Conservation (phyloP, 2,888 invertebrate genomes). For the Caenorhabditis becei region DNA sequence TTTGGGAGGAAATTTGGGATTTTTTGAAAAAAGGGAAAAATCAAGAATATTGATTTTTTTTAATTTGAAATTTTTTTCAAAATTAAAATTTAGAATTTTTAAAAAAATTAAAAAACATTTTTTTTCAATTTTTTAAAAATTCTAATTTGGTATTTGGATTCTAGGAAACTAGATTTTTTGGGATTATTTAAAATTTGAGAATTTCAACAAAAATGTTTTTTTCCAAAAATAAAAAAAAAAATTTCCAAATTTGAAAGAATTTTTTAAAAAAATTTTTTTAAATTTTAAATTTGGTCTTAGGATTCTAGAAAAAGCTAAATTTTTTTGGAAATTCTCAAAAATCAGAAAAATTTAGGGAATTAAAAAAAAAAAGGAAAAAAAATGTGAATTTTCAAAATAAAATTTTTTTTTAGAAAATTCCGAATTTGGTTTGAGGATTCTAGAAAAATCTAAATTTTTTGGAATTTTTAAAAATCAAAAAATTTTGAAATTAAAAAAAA, state of each 20-base stretch:
- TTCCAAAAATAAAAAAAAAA: constrained; percentile 7
- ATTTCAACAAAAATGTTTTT: not conserved
- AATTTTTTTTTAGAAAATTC: not conserved
- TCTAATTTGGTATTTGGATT: no score
- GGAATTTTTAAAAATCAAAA: not conserved
- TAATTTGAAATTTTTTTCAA: no score
- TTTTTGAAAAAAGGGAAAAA: no score
- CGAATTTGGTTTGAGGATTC: no score
- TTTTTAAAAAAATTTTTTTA: not conserved
- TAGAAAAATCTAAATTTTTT: not conserved
- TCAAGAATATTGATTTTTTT: no score
- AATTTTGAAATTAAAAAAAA: not conserved
- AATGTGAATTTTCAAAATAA: not conserved
- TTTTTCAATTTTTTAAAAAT: no score
- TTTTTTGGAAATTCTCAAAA: constrained; percentile 1
- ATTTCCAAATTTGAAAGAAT: not conserved
- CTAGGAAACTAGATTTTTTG: not conserved
- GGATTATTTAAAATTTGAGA: not conserved
- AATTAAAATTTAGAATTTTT: no score
- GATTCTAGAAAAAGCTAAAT: not conserved
- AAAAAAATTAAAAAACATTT: no score
- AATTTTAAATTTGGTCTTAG: not conserved
- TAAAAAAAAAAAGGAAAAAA: no score
- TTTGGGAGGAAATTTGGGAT: no score
- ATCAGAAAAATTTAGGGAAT: not conserved